phyloP scores from a whole-genome alignment of 1,140 invertebrate species.

The Nilaparvata lugens region DNA sequence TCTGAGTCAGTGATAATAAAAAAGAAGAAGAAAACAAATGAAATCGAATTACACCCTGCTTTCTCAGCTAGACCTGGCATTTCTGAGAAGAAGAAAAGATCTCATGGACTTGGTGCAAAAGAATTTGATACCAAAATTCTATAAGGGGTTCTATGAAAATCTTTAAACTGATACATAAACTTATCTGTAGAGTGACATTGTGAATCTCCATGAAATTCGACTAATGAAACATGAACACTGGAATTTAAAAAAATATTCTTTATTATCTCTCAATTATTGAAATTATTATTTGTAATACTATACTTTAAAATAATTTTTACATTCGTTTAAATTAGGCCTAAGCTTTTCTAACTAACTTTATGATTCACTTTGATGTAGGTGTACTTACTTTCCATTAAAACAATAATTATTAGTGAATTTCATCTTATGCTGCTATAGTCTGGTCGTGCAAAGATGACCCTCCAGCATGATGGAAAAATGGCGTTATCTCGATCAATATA shows the following conservation, averaged over 20 bases:
- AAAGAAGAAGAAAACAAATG: neutral
- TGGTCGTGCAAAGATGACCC: too few species aligned
- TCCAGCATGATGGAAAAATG: too few species aligned
- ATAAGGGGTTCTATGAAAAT: neutral
- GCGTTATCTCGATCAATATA: too few species aligned
- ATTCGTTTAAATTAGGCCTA: neutral
- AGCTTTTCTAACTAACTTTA: neutral
- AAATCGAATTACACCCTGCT: neutral
- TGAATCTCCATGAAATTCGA: neutral
- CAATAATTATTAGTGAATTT: neutral
- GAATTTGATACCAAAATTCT: neutral
- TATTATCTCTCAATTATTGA: neutral
- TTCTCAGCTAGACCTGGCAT: neutral
- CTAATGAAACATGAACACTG: neutral
- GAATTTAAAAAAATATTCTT: neutral
- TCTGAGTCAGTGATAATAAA: neutral
- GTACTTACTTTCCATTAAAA: neutral
- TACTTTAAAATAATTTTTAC: too few species aligned
- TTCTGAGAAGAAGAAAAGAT: neutral
- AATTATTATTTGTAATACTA: too few species aligned
- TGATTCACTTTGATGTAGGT: neutral
- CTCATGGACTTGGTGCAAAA: neutral
- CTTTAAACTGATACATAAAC: neutral
- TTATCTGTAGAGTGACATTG: neutral
- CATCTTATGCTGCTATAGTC: neutral